Percentiles rank a stretch among this genome's conserved stretches.
These are phyloP conservation scores for Allolobophora icterica DNA, from an alignment of 2,888 invertebrate species.

Conservation along the genomic window DNA sequence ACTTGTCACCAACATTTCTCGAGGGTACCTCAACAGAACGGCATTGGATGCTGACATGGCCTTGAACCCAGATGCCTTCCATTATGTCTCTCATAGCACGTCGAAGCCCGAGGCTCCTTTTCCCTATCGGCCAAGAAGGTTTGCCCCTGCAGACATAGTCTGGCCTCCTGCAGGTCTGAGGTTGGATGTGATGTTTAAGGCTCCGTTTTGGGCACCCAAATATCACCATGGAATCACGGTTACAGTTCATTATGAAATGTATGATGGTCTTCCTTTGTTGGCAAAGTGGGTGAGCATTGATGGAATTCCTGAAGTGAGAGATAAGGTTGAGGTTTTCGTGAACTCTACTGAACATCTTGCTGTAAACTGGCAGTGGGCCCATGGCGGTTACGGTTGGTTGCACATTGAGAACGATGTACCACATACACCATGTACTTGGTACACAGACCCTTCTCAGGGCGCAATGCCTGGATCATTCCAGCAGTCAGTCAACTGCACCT, in stretches of 20 bases:
- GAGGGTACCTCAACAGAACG: conserved; percentile 49
- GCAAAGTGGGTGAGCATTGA: conserved; percentile 46
- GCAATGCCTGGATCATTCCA: conserved; percentile 49
- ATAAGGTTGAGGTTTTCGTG: conserved; percentile 39
- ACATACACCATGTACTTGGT: conserved; percentile 45
- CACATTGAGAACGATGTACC: conserved; percentile 44
- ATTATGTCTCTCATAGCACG: conserved; percentile 38
- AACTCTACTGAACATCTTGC: conserved; percentile 45
- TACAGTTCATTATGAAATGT: conserved; percentile 48
- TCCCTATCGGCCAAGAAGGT: conserved; percentile 45
- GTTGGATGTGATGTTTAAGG: conserved; percentile 39
- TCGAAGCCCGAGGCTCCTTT: conserved; percentile 42
- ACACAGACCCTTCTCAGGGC: conserved; percentile 37
- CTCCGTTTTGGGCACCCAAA: conserved; percentile 43
- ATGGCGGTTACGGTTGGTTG: conserved; percentile 42
- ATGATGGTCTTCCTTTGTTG: conserved; percentile 48
- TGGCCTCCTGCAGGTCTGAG: conserved; percentile 48
- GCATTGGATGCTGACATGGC: conserved; percentile 37
- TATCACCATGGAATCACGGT: conserved; percentile 43
- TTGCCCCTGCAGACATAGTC: conserved; percentile 44
- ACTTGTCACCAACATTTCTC: conserved; percentile 36
- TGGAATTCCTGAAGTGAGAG: conserved; percentile 12
- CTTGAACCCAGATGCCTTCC: conserved; percentile 42
- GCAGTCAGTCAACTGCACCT: conserved; percentile 45
- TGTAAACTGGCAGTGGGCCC: conserved; percentile 48